These are phyloP conservation scores for Piaya cayana DNA, from an alignment of 2,113 vertebrate species.

Conservation along the genomic window DNA sequence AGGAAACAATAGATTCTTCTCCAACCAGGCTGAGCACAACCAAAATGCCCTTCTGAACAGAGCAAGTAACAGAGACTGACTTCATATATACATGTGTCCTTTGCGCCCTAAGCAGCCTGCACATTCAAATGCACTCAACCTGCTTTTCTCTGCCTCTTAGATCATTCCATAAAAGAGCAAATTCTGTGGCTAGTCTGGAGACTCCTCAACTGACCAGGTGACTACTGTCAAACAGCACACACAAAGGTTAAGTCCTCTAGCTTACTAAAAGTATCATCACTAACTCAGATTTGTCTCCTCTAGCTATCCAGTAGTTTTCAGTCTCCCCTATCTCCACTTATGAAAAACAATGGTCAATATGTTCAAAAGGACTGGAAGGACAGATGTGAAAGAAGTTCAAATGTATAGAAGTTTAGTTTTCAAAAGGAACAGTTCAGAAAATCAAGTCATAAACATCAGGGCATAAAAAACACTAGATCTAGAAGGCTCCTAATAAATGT, in stretches of 20 bases:
- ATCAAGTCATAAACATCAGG: neutral
- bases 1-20: neutral
- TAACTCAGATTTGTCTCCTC: neutral
- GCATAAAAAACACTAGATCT: neutral
- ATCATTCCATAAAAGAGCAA: neutral
- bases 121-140: neutral
- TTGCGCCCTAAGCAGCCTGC: neutral
- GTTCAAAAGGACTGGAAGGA: neutral
- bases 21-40: neutral
- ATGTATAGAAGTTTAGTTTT: neutral
- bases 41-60: neutral
- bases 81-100: neutral
- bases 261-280: neutral
- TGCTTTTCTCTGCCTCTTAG: neutral
- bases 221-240: neutral
- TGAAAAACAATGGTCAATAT: neutral
- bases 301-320: neutral
- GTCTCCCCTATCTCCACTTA: neutral
- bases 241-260: neutral
- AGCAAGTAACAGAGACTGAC: neutral
- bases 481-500: neutral
- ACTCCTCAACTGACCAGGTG: neutral
- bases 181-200: neutral
- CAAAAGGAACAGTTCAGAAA: neutral
- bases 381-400: neutral